Base-by-base conservation (phyloP, 2,113 vertebrate genomes). In the Lynx canadensis region DNA sequence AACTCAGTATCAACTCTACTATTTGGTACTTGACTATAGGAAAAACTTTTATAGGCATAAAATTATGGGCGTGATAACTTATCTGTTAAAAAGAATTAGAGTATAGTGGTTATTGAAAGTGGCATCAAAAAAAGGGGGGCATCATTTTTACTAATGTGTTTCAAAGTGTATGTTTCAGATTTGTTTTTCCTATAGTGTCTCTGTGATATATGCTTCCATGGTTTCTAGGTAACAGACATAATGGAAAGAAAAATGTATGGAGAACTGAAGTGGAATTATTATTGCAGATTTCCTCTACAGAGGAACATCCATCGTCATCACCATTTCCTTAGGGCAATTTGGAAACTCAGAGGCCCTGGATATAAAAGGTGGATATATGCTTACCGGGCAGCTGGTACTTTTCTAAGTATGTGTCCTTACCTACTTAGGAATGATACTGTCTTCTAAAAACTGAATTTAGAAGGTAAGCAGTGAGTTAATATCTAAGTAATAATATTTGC, bases 131-230 rank as follows among this genome's bases (percentile, higher is more conserved):
- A 79, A 50, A 4, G 15, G 31, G 31, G 29, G 29, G 5, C 18
- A 78, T 95, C 55, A n/a, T 50, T 95, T 96, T 38, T 92, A 93
- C 63, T 7, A 55, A 29, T 71, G 71, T 89, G 25, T 94, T 95
- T 92, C 48, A 81, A 89, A 84, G 14, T 91, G 21, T 69, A 8
- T 69, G 33, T 89, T 94, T 94, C 55, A 95, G n/a, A 50, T 76
- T 92, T 95, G 41, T 90, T 97, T 94, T 89, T 92, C 29, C 66
- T 95, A 16, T 19, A 73, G 11, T 83, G 31, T 89, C 48, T 92
- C 78, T 57, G 45, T 57, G 55, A 66, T 73, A 45, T 19, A 31
- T 95, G 65, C 50, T 90, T 84, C 50, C 88, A 52, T 87, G 60
- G 74, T 97, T 97, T 92, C 74, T 65, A 92, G 55, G 41, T 79